Evolutionary conservation across 2,113 vertebrate genomes (phyloP).

Genomic region (Acanthisitta chloris): DNA sequence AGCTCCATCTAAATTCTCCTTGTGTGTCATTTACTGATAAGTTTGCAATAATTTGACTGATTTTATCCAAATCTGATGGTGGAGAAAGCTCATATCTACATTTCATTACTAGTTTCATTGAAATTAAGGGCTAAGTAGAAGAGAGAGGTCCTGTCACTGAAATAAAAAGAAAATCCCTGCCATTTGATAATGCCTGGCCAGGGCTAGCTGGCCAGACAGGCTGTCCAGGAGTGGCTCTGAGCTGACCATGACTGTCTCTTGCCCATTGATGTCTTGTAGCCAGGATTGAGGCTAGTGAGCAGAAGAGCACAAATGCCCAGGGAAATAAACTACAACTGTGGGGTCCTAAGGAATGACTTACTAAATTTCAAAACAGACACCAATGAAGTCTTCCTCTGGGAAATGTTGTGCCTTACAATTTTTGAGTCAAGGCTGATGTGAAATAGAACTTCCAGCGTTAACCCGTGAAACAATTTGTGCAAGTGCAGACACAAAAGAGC

Average conservation of each 20-base stretch:
- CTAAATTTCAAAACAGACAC: not conserved
- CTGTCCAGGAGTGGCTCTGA: not conserved
- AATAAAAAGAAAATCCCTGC: not conserved
- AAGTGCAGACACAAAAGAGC: not conserved
- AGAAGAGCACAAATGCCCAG: not conserved
- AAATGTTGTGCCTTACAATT: not conserved
- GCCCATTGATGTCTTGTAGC: not conserved
- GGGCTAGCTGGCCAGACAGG: not conserved
- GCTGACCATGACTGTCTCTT: not conserved
- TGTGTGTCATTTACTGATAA: not conserved
- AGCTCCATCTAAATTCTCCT: not conserved
- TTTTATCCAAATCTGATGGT: not conserved
- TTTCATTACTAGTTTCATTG: not conserved
- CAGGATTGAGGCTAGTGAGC: not conserved
- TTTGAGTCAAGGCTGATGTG: not conserved
- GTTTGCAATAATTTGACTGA: not conserved
- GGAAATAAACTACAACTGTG: not conserved
- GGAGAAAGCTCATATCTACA: not conserved
- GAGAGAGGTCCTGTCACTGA: not conserved
- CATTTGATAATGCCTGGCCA: not conserved
- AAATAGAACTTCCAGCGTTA: rapidly evolving
- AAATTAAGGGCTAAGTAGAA: not conserved
- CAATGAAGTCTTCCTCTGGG: not conserved
- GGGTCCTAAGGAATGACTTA: not conserved
- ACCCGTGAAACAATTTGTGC: not conserved